Evolutionary conservation across 2,797 vertebrate species (phyloP).

Genomic region (Aulostomus chinensis): DNA sequence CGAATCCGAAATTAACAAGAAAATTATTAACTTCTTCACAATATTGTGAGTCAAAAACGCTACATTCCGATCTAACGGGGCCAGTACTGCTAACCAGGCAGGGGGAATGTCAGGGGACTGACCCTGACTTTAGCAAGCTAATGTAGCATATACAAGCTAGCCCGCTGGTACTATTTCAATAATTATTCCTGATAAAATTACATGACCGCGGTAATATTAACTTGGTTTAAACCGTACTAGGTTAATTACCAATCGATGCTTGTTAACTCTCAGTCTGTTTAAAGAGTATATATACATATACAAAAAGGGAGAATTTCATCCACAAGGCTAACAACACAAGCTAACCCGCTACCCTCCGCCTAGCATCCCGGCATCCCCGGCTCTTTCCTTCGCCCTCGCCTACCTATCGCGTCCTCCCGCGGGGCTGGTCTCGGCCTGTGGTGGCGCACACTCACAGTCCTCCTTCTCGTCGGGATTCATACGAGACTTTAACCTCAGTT

Average conservation of each 20-base stretch:
- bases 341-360: conserved; percentile 15
- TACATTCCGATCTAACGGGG: accelerated
- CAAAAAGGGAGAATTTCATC: too few species aligned
- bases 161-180: background rate
- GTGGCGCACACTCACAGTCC: conserved; percentile 84
- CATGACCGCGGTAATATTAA: too few species aligned
- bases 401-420: conserved; percentile 72
- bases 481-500: conserved; percentile 78
- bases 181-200: too few species aligned
- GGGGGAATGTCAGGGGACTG: conserved; percentile 20
- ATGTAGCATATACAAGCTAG: conserved; percentile 18
- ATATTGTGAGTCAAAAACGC: too few species aligned
- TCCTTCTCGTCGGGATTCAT: conserved; percentile 84
- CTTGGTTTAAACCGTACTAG: too few species aligned
- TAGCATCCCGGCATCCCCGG: conserved; percentile 51
- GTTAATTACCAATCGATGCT: too few species aligned
- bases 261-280: too few species aligned
- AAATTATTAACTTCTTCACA: too few species aligned
- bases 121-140: conserved; percentile 46
- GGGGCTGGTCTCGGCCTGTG: conserved; percentile 79
- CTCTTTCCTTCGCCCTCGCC: conserved; percentile 52
- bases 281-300: too few species aligned
- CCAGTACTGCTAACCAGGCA: background rate
- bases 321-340: conserved; percentile 3
- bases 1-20: too few species aligned